Evolutionary conservation across 2,888 invertebrate genomes (phyloP).

Genomic region (Lepidochrysops patricia): DNA sequence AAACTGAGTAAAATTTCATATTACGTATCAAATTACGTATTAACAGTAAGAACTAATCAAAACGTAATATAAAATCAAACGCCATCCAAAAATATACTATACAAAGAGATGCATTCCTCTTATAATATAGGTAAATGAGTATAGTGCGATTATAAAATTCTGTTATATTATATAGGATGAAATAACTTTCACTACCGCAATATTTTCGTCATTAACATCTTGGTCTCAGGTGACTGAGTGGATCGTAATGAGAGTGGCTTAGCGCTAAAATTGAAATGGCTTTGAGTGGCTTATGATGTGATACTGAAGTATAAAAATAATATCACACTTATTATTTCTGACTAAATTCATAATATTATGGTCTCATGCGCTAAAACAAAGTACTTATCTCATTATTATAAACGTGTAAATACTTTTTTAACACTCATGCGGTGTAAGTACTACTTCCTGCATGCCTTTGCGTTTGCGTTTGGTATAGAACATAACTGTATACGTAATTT

Average conservation of each 20-base stretch:
- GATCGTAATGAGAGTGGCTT: not conserved
- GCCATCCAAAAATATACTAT: not conserved
- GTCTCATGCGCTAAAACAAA: not conserved
- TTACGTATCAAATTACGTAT: too few relatives aligned
- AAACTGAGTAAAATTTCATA: too few relatives aligned
- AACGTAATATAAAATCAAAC: not conserved
- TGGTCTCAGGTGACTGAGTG: slow-evolving; percentile 3
- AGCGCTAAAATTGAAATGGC: not conserved
- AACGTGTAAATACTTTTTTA: too few relatives aligned
- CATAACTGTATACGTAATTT: too few relatives aligned
- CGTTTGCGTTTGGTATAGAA: too few relatives aligned
- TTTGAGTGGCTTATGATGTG: not conserved
- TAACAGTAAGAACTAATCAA: too few relatives aligned
- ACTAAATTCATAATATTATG: not conserved
- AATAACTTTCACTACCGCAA: not conserved
- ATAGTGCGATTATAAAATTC: not conserved
- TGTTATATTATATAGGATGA: not conserved
- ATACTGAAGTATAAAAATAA: not conserved
- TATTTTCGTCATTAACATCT: not conserved
- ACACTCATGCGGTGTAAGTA: too few relatives aligned
- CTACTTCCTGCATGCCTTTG: too few relatives aligned
- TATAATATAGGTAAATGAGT: not conserved
- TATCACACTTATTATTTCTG: not conserved
- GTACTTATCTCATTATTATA: too few relatives aligned
- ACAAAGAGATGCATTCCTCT: too few relatives aligned